These are phyloP conservation scores for Okamejei kenojei DNA, from an alignment of 2,797 vertebrate genomes.

Conservation along the genomic window DNA sequence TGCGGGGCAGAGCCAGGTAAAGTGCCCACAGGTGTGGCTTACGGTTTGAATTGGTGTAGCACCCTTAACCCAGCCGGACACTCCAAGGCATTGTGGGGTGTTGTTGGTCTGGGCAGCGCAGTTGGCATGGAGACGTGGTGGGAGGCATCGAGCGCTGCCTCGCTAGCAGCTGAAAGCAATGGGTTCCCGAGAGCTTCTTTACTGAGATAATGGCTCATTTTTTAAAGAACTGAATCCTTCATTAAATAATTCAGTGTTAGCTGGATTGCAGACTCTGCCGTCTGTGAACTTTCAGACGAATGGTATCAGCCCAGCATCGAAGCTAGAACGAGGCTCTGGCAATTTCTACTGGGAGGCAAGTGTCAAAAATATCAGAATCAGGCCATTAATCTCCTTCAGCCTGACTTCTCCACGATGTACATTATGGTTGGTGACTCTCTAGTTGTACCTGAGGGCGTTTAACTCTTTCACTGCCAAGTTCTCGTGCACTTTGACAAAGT, in stretches of 20 bases:
- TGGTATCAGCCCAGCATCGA: background rate
- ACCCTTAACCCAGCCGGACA: background rate
- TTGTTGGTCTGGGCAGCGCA: background rate
- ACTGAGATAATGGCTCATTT: background rate
- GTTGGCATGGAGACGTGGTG: background rate
- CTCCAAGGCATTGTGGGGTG: background rate
- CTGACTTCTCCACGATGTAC: background rate
- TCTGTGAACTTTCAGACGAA: slow-evolving; percentile 3
- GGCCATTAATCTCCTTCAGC: background rate
- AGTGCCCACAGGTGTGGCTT: background rate
- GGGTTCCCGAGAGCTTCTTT: background rate
- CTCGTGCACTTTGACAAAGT: background rate
- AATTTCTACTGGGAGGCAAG: background rate
- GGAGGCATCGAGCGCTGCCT: background rate
- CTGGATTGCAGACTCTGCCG: background rate
- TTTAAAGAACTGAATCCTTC: background rate
- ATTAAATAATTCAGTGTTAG: background rate
- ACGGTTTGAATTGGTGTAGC: background rate
- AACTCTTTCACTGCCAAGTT: background rate
- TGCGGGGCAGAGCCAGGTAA: background rate
- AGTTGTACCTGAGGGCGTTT: background rate
- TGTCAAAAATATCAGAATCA: background rate
- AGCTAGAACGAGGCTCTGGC: background rate
- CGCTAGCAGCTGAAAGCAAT: background rate
- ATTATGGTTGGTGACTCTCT: background rate